phyloP scores from a whole-genome alignment of 2,797 vertebrate genomes.

The Pipistrellus nathusii region DNA sequence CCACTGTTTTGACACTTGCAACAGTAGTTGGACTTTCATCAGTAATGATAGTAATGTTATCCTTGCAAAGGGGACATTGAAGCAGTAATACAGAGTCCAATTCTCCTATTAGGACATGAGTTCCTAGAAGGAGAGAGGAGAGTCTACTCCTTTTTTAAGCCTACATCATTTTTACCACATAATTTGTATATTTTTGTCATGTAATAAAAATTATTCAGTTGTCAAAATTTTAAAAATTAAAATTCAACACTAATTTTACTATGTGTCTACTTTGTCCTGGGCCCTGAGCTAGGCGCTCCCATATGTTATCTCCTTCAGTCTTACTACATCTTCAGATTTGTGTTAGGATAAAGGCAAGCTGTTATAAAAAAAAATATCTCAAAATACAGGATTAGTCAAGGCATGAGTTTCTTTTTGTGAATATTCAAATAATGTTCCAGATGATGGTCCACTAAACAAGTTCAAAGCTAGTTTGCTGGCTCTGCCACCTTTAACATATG shows the following conservation, averaged over 20 bases:
- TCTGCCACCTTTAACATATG: neutral
- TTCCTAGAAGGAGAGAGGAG: neutral
- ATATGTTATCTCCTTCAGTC: neutral
- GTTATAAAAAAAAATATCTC: conserved; percentile 1
- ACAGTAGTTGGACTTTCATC: neutral
- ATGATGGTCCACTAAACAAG: neutral
- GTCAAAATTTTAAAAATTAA: conserved; percentile 26
- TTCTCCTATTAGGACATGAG: neutral
- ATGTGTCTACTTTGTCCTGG: neutral
- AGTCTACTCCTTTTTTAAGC: neutral
- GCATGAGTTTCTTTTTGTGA: neutral
- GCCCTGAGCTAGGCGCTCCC: neutral
- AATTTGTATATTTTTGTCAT: neutral
- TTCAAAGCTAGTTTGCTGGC: neutral
- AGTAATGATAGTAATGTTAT: neutral
- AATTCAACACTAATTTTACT: neutral
- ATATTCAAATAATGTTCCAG: neutral
- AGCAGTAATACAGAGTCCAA: neutral
- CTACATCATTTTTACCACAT: neutral
- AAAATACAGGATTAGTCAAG: conserved; percentile 27
- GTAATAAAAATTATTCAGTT: neutral
- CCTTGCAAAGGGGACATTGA: neutral
- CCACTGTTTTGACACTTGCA: neutral
- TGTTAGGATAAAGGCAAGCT: neutral
- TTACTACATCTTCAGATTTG: neutral